Evolutionary conservation across 2,113 vertebrate species (phyloP).

Genomic region (Hassar affinis): DNA sequence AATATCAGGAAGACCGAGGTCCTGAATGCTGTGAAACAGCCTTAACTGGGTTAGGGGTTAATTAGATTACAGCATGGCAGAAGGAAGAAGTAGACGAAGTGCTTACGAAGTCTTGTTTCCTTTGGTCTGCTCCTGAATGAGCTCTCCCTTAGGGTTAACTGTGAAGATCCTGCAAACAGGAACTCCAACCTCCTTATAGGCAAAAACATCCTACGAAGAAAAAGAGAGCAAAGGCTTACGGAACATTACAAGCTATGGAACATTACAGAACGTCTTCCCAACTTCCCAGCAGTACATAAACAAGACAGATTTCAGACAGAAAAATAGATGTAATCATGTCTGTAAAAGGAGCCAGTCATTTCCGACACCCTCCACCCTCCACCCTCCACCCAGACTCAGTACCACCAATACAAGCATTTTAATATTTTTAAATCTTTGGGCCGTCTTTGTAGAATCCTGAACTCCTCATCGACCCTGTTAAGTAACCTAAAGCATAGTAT

Average conservation of each 20-base stretch:
- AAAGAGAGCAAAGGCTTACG: conserved; percentile 50
- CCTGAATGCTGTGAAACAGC: background rate
- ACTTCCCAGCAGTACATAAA: conserved; percentile 4
- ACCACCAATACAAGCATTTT: background rate
- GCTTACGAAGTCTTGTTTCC: conserved; percentile 98
- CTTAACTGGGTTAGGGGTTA: background rate
- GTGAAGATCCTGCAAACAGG: conserved; percentile 94
- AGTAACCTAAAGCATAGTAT: background rate
- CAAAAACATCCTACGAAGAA: conserved; percentile 85
- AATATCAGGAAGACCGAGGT: background rate
- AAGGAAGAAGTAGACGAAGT: conserved; percentile 10
- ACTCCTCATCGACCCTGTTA: background rate
- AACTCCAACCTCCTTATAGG: conserved; percentile 95
- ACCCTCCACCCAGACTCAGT: conserved; percentile 16
- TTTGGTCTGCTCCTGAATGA: conserved; percentile 95
- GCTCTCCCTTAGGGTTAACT: conserved; percentile 95
- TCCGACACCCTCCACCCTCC: conserved; percentile 20
- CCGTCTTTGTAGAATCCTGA: background rate
- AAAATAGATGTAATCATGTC: conserved; percentile 35
- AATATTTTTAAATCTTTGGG: background rate
- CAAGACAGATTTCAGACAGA: conserved; percentile 17
- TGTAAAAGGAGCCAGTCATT: conserved; percentile 22
- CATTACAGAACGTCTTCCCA: conserved; percentile 28
- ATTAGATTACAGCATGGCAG: background rate
- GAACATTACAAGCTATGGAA: conserved; percentile 23